Evolutionary conservation across 2,888 invertebrate genomes (phyloP).

Genomic region (Adelognathus sp.): DNA sequence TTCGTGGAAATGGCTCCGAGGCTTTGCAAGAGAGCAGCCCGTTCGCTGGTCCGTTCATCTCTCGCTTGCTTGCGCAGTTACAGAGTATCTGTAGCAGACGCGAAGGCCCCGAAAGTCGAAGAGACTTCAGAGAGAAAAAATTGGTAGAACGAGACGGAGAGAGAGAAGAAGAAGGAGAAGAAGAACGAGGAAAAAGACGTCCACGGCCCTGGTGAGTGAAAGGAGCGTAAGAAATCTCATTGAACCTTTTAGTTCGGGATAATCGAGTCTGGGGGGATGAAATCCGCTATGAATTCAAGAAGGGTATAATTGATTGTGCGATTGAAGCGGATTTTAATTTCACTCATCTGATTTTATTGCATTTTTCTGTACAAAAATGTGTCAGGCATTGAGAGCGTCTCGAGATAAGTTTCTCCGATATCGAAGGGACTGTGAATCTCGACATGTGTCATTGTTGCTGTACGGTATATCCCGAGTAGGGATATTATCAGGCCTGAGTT

Average conservation of each 20-base stretch:
- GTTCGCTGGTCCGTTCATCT: slow-evolving; percentile 44
- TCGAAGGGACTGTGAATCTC: no score
- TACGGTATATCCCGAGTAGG: no score
- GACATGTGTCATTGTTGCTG: no score
- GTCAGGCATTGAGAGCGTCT: neutral
- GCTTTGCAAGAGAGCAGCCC: slow-evolving; percentile 52
- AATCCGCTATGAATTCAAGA: slow-evolving; percentile 14
- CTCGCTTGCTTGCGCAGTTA: slow-evolving; percentile 29
- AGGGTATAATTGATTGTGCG: slow-evolving; percentile 35
- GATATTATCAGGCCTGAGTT: no score
- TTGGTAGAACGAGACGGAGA: neutral
- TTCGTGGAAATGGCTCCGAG: slow-evolving; percentile 69
- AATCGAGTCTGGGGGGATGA: slow-evolving; percentile 33
- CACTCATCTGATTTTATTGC: neutral
- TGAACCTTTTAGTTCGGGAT: slow-evolving; percentile 35
- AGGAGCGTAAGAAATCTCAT: slow-evolving; percentile 45
- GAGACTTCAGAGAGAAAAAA: neutral
- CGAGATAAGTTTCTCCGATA: neutral
- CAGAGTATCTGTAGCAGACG: slow-evolving; percentile 38
- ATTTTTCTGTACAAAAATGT: neutral
- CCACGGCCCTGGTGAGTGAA: slow-evolving; percentile 20
- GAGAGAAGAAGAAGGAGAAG: neutral
- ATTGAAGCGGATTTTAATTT: slow-evolving; percentile 18
- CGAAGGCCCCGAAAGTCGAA: slow-evolving; percentile 40
- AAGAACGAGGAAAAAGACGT: slow-evolving; percentile 23